Conservation (phyloP, 1,140 invertebrate species). For the Heterodera schachtii region DNA sequence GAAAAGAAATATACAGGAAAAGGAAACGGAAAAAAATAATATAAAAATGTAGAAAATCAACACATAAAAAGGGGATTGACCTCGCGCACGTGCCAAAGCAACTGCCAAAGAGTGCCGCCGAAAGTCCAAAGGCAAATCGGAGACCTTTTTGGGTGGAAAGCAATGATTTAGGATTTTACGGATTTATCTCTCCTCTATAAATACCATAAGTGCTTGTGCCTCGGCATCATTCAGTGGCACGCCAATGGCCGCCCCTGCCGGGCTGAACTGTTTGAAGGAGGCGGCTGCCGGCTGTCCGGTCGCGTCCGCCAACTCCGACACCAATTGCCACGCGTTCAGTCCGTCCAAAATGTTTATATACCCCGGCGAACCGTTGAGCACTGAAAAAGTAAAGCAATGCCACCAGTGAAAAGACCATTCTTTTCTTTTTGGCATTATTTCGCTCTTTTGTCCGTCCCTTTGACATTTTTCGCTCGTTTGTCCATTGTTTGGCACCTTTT, state of each 20-base stretch:
- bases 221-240: slow-evolving; percentile 76
- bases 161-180: neutral
- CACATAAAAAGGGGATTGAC: slow-evolving; percentile 52
- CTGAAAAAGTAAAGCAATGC: slow-evolving; percentile 63
- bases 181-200: neutral
- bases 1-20: slow-evolving; percentile 27
- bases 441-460: slow-evolving; percentile 4
- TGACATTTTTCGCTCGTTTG: neutral
- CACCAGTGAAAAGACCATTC: too few relatives aligned
- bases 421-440: neutral
- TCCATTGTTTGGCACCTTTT: slow-evolving; percentile 69
- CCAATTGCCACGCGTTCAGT: slow-evolving; percentile 93
- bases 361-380: slow-evolving; percentile 90
- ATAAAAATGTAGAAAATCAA: slow-evolving; percentile 2
- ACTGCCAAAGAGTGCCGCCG: slow-evolving; percentile 78
- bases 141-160: slow-evolving; percentile 71
- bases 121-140: slow-evolving; percentile 73
- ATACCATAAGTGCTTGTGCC: slow-evolving; percentile 75
- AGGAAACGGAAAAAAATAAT: slow-evolving; percentile 10
- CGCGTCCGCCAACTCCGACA: slow-evolving; percentile 81
- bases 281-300: slow-evolving; percentile 85
- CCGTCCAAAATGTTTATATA: slow-evolving; percentile 98
- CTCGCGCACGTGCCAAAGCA: slow-evolving; percentile 89
- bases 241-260: slow-evolving; percentile 82
- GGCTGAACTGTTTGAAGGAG: slow-evolving; percentile 79